Conservation (phyloP, 2,113 vertebrate genomes). For the Nestor notabilis region DNA sequence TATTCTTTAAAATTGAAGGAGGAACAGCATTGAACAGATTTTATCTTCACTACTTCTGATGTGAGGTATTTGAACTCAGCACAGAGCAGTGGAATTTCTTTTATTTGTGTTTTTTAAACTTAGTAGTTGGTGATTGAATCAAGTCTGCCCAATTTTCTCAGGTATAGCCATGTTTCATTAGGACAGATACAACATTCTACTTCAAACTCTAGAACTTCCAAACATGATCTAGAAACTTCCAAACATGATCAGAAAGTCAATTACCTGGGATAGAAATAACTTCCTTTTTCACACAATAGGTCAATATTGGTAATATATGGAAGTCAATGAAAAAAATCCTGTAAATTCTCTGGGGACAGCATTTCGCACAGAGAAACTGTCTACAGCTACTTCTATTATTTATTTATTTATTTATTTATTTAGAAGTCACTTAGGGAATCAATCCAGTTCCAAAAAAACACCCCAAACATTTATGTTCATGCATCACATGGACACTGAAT, state of each 20-base stretch:
- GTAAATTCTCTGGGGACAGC: neutral
- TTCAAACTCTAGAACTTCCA: neutral
- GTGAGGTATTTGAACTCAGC: neutral
- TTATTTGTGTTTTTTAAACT: too few relatives aligned
- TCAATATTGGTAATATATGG: neutral
- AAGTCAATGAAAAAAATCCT: neutral
- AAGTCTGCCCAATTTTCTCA: neutral
- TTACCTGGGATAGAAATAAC: neutral
- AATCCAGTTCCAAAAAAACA: neutral
- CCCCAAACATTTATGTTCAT: neutral
- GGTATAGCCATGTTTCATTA: neutral
- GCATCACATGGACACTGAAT: neutral
- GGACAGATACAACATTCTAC: neutral
- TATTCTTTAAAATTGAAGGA: neutral
- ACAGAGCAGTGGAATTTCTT: neutral
- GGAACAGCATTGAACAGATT: fast-evolving
- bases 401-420: neutral
- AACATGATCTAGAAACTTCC: neutral
- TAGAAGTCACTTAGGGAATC: neutral
- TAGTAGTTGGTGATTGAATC: neutral
- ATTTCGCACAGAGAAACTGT: neutral
- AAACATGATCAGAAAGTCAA: neutral
- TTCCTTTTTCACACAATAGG: neutral
- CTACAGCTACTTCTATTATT: neutral
- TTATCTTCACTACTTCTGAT: neutral